These are phyloP conservation scores for Erebia epiphron DNA, from an alignment of 2,888 invertebrate species.

Conservation along the genomic window DNA sequence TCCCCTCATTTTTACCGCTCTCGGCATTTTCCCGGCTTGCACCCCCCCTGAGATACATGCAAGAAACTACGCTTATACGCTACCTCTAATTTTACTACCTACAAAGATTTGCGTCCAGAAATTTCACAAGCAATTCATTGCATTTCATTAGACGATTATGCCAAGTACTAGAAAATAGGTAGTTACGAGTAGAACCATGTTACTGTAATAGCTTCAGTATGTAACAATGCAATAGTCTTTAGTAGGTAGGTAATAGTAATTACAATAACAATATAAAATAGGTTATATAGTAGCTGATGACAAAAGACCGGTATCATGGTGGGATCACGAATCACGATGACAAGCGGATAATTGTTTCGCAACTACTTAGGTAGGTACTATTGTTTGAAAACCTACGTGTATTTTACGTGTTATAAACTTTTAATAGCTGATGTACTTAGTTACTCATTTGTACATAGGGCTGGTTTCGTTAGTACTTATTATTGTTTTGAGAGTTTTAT, in stretches of 20 bases:
- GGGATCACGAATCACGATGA: conserved; percentile 29
- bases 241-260: background rate
- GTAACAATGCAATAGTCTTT: too few relatives aligned
- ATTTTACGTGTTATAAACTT: background rate
- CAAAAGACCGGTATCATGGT: conserved; percentile 26
- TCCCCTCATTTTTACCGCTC: too few relatives aligned
- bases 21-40: too few relatives aligned
- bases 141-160: background rate
- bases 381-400: conserved; percentile 28
- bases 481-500: conserved; percentile 6
- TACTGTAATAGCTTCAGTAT: too few relatives aligned
- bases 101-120: background rate
- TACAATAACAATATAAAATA: conserved; percentile 16
- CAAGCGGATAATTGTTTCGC: conserved; percentile 30
- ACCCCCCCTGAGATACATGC: too few relatives aligned
- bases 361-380: too few relatives aligned
- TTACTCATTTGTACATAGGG: background rate
- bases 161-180: background rate
- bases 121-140: background rate
- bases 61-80: too few relatives aligned
- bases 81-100: too few relatives aligned
- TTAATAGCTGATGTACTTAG: background rate
- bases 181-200: too few relatives aligned
- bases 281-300: conserved; percentile 14
- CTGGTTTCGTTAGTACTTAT: background rate